phyloP scores from a whole-genome alignment of 2,113 vertebrate genomes.

The Phaethon lepturus region DNA sequence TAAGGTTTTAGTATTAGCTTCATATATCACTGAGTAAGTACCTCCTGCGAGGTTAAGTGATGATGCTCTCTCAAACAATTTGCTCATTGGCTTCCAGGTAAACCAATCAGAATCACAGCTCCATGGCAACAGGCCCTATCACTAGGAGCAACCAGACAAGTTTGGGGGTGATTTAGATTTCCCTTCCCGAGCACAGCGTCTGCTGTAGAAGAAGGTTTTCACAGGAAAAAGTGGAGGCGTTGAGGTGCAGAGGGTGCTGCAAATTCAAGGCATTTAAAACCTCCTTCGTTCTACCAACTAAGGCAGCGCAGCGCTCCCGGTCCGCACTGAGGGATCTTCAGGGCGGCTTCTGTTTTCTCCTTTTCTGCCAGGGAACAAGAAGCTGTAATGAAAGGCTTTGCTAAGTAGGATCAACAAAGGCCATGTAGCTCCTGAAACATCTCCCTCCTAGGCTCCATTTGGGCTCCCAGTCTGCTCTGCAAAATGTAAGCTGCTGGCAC shows the following conservation, averaged over 20 bases:
- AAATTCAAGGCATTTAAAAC: not conserved
- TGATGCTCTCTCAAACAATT: conserved; percentile 46
- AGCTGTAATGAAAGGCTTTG: not conserved
- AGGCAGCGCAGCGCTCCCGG: not conserved
- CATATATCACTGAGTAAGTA: not conserved
- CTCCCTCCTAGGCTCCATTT: not conserved
- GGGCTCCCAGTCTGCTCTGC: not conserved
- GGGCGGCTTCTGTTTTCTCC: not conserved
- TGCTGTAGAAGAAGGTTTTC: not conserved
- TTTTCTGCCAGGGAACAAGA: not conserved
- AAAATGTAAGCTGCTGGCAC: not conserved
- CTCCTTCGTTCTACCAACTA: not conserved
- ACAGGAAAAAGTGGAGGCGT: not conserved
- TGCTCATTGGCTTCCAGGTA: conserved; percentile 82
- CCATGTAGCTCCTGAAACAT: accelerated
- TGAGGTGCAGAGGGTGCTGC: not conserved
- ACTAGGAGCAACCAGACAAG: conserved; percentile 84
- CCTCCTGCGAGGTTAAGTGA: conserved; percentile 56
- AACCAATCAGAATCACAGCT: conserved; percentile 85
- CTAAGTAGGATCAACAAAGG: accelerated
- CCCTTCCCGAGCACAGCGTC: not conserved
- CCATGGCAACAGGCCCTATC: conserved; percentile 93
- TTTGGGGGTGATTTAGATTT: conserved; percentile 40
- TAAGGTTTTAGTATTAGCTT: not conserved
- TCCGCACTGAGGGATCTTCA: not conserved